These are phyloP conservation scores for Diarsia dahlii DNA, from an alignment of 2,888 invertebrate species.

Conservation along the genomic window DNA sequence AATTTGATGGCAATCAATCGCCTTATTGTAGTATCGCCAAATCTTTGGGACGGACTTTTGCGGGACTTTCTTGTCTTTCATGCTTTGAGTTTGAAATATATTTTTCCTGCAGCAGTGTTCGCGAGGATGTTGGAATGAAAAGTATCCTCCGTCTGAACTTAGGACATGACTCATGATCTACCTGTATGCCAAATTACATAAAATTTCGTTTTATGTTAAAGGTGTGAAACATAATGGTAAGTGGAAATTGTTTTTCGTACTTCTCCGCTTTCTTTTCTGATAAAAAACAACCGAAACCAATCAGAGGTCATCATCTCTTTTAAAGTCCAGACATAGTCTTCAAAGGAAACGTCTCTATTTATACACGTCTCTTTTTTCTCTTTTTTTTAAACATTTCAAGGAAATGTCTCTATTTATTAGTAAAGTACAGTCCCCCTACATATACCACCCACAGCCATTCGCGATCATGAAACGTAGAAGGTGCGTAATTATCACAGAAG, in stretches of 20 bases:
- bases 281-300: too few relatives aligned
- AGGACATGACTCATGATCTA: not conserved
- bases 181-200: not conserved
- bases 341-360: slow-evolving; percentile 2
- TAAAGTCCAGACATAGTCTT: too few relatives aligned
- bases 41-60: slow-evolving; percentile 16
- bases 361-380: too few relatives aligned
- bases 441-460: slow-evolving; percentile 61
- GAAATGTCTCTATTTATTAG: not conserved
- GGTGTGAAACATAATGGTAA: too few relatives aligned
- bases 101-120: too few relatives aligned
- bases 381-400: too few relatives aligned
- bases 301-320: too few relatives aligned
- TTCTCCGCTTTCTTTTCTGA: too few relatives aligned
- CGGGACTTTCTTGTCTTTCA: not conserved
- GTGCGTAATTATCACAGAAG: slow-evolving; percentile 60
- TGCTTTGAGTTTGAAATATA: not conserved
- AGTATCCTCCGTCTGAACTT: not conserved
- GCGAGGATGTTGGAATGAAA: not conserved
- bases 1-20: slow-evolving; percentile 88
- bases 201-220: not conserved
- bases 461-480: slow-evolving; percentile 49
- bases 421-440: slow-evolving; percentile 28
- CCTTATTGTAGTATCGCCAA: slow-evolving; percentile 53
- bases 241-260: too few relatives aligned